Evolutionary conservation across 2,888 invertebrate genomes (phyloP), one percentile per base, ranked within the genome.

Genomic region (Physocephala rufipes): DNA sequence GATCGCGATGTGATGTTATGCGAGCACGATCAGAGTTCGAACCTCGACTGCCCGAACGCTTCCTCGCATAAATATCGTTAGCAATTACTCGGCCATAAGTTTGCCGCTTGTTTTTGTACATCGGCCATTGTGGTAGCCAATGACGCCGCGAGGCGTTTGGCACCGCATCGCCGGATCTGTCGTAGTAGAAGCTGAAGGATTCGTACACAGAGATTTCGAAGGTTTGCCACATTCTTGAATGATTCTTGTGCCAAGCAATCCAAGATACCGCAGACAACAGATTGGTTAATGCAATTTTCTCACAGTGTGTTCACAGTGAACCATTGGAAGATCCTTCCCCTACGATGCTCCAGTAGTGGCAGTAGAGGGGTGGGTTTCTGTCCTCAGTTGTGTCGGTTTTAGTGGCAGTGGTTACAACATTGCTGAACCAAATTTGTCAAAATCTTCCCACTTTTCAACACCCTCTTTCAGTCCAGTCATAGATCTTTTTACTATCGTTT

Each of bases 81-180:
- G 83, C 83, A 83, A 83, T 83, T 83, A 83, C 82, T 83, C 82
- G 83, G 83, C 82, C 82, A 82, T 83, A 83, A 82, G 83, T 80
- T 80, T 81, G 82, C 81, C 79, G 82, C 79, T 76, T 77, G 67
- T 63, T 71, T 55, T 51, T 53, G 62, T 19, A 51, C 49, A 36
- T 30, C 28, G n/a, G 47, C 49, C 28, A 21, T 13, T n/a, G 53
- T 55, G n/a, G 36, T 36, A 36, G 26, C 55, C 36, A 36, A 9
- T 49, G 53, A 13, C 36, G 66, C 66, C 66, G 66, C 66, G 55
- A 67, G 66, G 66, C 67, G 26, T 45, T 19, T 67, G 67, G 2
- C 28, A 28, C 13, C 26, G 53, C 24, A 67, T 24, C 43, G 43
- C 26, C 16, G 58, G 58, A 58, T 9, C 15, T 16, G 58, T 28